Evolutionary conservation across 2,797 vertebrate species (phyloP).

Genomic region (Hyperoplus immaculatus): DNA sequence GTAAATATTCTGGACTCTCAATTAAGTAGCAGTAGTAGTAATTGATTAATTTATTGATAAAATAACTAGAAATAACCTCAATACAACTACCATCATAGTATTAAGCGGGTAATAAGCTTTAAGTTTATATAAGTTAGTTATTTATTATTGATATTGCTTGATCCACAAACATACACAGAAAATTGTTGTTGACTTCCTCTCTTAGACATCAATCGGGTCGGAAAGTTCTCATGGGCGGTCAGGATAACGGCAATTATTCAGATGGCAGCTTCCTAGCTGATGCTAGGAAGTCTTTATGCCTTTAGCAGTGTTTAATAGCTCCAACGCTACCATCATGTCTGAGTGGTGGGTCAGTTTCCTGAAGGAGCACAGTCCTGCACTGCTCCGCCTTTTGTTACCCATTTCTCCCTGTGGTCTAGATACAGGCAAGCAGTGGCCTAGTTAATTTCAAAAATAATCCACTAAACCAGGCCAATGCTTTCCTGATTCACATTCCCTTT

Average conservation of each 20-base stretch:
- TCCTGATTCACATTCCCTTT: slow-evolving; percentile 77
- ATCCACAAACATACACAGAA: not conserved
- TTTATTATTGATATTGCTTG: not conserved
- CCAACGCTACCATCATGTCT: slow-evolving; percentile 39
- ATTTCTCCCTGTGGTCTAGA: slow-evolving; percentile 70
- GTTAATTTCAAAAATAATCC: slow-evolving; percentile 84
- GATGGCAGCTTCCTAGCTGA: not conserved
- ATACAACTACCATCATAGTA: too few relatives aligned
- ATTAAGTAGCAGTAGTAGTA: too few relatives aligned
- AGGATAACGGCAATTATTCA: not conserved
- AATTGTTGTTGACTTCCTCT: slow-evolving; percentile 9
- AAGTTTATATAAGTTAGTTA: too few relatives aligned
- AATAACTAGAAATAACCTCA: not conserved
- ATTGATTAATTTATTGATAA: not conserved
- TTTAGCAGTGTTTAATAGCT: slow-evolving; percentile 19
- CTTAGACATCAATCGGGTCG: not conserved
- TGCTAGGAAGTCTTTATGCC: slow-evolving; percentile 1
- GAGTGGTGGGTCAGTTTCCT: slow-evolving; percentile 43
- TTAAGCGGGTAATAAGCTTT: too few relatives aligned
- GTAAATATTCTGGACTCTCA: not conserved
- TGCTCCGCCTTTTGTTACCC: slow-evolving; percentile 58
- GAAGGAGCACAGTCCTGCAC: slow-evolving; percentile 48
- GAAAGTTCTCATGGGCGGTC: slow-evolving; percentile 16
- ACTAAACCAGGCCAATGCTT: slow-evolving; percentile 80
- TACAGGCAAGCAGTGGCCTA: slow-evolving; percentile 78